Base-by-base conservation (phyloP, 1,140 invertebrate genomes). In the Pseudoatta argentina region DNA sequence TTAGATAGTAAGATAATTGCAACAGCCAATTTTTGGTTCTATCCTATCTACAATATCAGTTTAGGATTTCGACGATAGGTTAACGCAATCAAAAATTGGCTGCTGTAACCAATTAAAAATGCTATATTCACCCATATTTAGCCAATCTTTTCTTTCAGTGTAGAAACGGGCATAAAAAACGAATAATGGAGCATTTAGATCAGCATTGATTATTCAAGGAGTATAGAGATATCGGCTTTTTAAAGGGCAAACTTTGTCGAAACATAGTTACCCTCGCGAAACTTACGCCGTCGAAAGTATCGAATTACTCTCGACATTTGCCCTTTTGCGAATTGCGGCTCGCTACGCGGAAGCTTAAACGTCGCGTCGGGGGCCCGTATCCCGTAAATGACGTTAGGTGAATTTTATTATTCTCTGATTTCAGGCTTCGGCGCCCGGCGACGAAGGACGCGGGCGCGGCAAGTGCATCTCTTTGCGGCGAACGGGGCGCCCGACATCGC, bases 401-500 rank as follows among this genome's bases (percentile, higher is more conserved):
- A 91, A 91, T 92, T 91, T 89, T 89, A 91, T 92, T 91, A 89
- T 91, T 91, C 90, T 91, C 88, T 88, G 91, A 93, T 93, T 93
- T 92, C 86, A 93, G 87, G 92, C 89, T 91, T 93, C 91, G 91
- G 88, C 87, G 89, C 89, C 51, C 69, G 39, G 73, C 67, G 69
- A 89, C 57, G 76, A 73, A 78, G 69, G 53, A 75, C 86, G 73
- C 85, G 78, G 72, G 53, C 57, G 89, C 83, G 89, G 91, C 93
- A 93, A 94, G 93, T 94, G 93, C 91, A 92, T 92, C 79, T 83
- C 61, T 85, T 92, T 87, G 91, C 88, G 91, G 91, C 92, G 92
- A 82, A 93, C 89, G 82, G 91, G 89, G 55, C 78, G 85, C 77
- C 94, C 94, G 94, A 94, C 94, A 95, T 95, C 94, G 94, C 94